Percentiles rank a stretch among this genome's conserved stretches.
phyloP scores from a whole-genome alignment of 1,140 invertebrate species.

The Lepidurus packardi region DNA sequence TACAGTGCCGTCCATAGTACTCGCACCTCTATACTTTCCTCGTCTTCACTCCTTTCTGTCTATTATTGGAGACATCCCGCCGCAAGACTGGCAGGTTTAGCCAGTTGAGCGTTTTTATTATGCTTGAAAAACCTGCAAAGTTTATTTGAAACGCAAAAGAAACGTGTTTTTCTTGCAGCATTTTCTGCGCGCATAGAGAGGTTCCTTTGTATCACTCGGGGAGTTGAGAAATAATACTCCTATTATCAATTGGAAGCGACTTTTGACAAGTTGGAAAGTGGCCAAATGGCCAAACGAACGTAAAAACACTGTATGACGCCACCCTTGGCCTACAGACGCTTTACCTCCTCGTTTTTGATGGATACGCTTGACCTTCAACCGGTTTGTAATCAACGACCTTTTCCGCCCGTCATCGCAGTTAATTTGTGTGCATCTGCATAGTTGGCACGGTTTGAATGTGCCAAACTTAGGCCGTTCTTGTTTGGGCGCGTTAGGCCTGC shows the following conservation, averaged over 20 bases:
- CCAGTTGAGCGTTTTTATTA: too few relatives aligned
- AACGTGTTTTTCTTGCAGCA: too few relatives aligned
- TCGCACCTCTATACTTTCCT: too few relatives aligned
- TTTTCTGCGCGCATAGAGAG: too few relatives aligned
- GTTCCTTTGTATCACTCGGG: too few relatives aligned
- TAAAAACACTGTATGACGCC: background rate
- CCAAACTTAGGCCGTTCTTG: background rate
- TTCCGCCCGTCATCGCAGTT: background rate
- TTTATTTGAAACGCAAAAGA: too few relatives aligned
- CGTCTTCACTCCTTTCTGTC: too few relatives aligned
- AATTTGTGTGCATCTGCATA: constrained; percentile 5
- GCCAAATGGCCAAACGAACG: background rate
- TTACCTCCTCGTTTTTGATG: background rate
- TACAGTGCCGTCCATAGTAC: background rate
- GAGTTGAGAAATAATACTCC: too few relatives aligned
- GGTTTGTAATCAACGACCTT: background rate
- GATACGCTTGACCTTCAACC: background rate
- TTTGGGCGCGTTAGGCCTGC: background rate
- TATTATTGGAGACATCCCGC: too few relatives aligned
- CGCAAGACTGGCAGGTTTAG: too few relatives aligned
- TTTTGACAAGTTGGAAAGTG: background rate
- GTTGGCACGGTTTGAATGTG: background rate
- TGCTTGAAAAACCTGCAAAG: too few relatives aligned
- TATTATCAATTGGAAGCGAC: background rate
- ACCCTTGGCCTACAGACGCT: background rate